Base-by-base conservation (phyloP, 2,888 invertebrate species). In the Ecliptopera silaceata region DNA sequence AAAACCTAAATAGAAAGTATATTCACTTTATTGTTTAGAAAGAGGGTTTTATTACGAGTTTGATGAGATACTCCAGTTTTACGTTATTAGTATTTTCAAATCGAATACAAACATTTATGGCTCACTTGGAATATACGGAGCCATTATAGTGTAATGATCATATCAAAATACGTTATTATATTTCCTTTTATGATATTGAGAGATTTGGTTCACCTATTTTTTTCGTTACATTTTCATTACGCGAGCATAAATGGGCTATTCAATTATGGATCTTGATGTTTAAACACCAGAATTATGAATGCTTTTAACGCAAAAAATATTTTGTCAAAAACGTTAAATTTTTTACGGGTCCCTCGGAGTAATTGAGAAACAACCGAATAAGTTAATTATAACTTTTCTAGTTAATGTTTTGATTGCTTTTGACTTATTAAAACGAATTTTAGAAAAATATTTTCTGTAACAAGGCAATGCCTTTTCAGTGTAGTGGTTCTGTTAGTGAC, bases 81-180 rank as follows among this genome's bases (percentile, higher is more conserved):
- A 69, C 69, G 66, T 69, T 68, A 68, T 66, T 66, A 68, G 65
- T 70, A 64, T 65, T 69, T 68, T 67, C 61, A 65, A 70, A 66
- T 67, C 66, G 69, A 67, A 68, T 63, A 61, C 65, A 63, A 56
- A 53, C 65, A 61, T 69, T 70, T 66, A 70, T 66, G 66, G 59
- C 44, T 51, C 51, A 50, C 44, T 64, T 51, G 55, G 64, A 47
- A 51, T 65, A 57, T 65, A 66, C 48, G 58, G 48, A 45, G 59
- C 65, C 61, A 63, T 69, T 68, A 64, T 60, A 63, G 46, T 51
- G 52, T 62, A 63, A 64, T 66, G 65, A 63, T 66, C 59, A 61
- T 52, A 61, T 59, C 59, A 61, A 26, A 63, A 63, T 59, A 59
- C 52, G 63, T 60, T 64, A 59, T 63, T 60, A 61, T 56, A 48